Evolutionary conservation across 2,888 invertebrate genomes (phyloP), one percentile per base, ranked within the genome.

Genomic region (Platycnemis pennipes): DNA sequence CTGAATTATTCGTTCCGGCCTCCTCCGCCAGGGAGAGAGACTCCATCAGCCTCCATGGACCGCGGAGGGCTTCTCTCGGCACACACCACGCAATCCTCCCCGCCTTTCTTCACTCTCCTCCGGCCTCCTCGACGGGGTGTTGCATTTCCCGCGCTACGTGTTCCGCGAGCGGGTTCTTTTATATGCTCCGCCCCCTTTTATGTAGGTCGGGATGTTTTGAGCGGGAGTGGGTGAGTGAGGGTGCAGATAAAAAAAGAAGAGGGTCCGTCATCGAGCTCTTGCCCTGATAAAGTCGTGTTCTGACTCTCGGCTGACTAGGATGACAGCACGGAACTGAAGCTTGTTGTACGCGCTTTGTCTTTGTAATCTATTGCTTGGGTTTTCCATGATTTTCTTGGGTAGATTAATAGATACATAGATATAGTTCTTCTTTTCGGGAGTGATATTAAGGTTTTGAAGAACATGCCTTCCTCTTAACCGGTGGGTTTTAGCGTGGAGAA

Each of bases 1-100:
- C 37, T 91, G 91, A 91, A 91, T 91, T 56, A 91, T 91, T 91
- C 63, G 44, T 44, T 63, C 91, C 37, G 63, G 63, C 44, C 91
- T 49, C 31, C 26, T 16, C 88, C 22, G 26, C 77, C 77, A 31
- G 4, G 31, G 37, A n/a, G n/a, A n/a, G n/a, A n/a, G n/a, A 77
- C 77, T 8, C 77, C 13, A 37, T 31, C 77, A 13, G 13, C 77
- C 77, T 16, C 37, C 37, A 13, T 13, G 77, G 37, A 77, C 63
- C 63, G 22, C 63, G 63, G 22, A 26, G 26, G 26, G 56, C n/a
- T 26, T 37, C 77, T 37, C 77, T 31, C 8, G 77, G 2, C 16
- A 4, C 77, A 37, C 11, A 8, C 8, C 77, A 11, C 2, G 8
- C 31, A 31, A 37, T 13, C 37, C 22, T 13, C 77, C 11, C 37